phyloP scores from a whole-genome alignment of 23 tunicate genomes.

The Trididemnum clinides region DNA sequence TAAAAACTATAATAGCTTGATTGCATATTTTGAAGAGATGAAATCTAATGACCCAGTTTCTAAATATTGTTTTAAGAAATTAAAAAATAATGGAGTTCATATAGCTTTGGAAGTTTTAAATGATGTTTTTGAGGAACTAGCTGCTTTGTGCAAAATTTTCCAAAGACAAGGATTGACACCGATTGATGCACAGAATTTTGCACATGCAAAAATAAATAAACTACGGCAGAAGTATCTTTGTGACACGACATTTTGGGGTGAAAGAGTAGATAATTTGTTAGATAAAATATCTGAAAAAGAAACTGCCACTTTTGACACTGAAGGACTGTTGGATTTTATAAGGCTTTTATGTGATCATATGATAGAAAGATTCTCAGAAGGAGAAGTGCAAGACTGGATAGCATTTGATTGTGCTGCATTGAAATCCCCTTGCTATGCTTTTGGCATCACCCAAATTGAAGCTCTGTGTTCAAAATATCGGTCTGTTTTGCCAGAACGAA shows the following conservation, averaged over 20 bases:
- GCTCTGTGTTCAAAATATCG: neutral
- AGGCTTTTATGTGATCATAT: conserved; percentile 16
- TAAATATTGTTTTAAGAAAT: conserved; percentile 11
- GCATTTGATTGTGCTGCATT: conserved; percentile 13
- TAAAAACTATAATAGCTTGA: conserved; percentile 15
- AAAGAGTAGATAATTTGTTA: conserved; percentile 1
- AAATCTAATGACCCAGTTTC: conserved; percentile 12
- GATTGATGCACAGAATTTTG: conserved; percentile 12
- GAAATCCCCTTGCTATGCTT: conserved; percentile 18
- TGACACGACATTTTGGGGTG: conserved; percentile 1
- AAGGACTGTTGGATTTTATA: conserved; percentile 16
- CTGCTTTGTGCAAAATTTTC: conserved; percentile 12
- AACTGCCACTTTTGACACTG: conserved; percentile 18
- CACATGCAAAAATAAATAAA: conserved; percentile 1
- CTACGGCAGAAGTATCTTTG: conserved; percentile 11
- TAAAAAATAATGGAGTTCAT: conserved; percentile 18
- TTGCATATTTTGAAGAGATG: conserved; percentile 19
- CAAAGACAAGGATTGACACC: conserved; percentile 15
- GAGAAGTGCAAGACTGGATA: conserved; percentile 20
- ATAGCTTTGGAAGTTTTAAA: conserved; percentile 15
- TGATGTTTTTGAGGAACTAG: conserved; percentile 8
- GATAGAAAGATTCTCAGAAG: conserved; percentile 2
- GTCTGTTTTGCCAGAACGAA: conserved; percentile 1
- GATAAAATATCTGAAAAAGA: conserved; percentile 8
- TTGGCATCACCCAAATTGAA: conserved; percentile 17